These are phyloP conservation scores for Argopecten irradians DNA, from an alignment of 1,140 invertebrate species.

Conservation along the genomic window DNA sequence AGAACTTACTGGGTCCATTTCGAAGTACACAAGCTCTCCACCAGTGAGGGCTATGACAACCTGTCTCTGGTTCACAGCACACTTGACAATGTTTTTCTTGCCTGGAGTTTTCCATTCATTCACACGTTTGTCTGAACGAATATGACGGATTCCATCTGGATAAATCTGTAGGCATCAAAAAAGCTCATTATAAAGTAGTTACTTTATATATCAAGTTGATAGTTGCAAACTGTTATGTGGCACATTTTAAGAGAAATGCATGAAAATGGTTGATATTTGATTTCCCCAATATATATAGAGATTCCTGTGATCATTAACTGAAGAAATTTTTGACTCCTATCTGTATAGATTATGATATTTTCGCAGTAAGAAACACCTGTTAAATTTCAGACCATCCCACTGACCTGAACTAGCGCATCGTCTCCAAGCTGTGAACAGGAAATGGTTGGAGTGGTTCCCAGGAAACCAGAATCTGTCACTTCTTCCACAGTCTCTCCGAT, in stretches of 20 bases:
- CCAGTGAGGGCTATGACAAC: conserved; percentile 96
- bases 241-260: no score
- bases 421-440: conserved; percentile 98
- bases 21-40: conserved; percentile 99
- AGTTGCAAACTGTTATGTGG: neutral
- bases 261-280: no score
- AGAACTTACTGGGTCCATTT: conserved; percentile 96
- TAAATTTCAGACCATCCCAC: no score
- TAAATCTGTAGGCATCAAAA: conserved; percentile 82
- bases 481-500: conserved; percentile 99
- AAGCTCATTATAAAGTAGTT: neutral
- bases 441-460: conserved; percentile 98
- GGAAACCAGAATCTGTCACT: conserved; percentile 99
- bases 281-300: no score
- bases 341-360: no score
- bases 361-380: no score
- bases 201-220: neutral
- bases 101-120: conserved; percentile 99
- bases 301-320: no score
- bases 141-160: conserved; percentile 99
- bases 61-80: conserved; percentile 98
- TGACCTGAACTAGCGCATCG: conserved; percentile 96
- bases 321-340: no score
- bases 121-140: conserved; percentile 96
- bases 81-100: conserved; percentile 97